Conservation (phyloP, 2,113 vertebrate genomes). For the Melanerpes aurifrons region DNA sequence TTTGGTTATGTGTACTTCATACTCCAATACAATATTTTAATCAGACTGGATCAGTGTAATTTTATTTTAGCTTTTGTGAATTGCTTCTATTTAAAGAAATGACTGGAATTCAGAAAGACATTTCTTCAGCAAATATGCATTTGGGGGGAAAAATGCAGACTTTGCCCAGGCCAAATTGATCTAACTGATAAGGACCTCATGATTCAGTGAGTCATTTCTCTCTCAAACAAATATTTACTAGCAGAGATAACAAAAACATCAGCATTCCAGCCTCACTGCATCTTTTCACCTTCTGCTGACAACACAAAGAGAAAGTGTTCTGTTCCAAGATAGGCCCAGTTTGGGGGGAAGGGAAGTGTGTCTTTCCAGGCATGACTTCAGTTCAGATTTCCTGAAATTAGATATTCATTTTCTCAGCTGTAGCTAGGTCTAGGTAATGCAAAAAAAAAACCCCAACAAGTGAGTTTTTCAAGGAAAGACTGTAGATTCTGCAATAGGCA, state of each 20-base stretch:
- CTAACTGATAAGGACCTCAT: slow-evolving; percentile 68
- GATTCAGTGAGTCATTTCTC: slow-evolving; percentile 73
- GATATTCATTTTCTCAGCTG: not conserved
- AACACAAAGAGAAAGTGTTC: not conserved
- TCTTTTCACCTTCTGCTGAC: slow-evolving; percentile 66
- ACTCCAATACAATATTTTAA: not conserved
- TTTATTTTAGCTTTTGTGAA: not conserved
- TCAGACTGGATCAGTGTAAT: not conserved
- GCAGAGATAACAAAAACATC: slow-evolving; percentile 70
- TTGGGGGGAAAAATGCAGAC: slow-evolving; percentile 64
- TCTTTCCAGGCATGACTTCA: not conserved
- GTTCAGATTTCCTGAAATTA: not conserved
- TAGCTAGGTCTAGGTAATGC: not conserved
- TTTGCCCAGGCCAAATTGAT: slow-evolving; percentile 71
- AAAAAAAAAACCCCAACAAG: not conserved
- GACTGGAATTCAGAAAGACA: slow-evolving; percentile 7
- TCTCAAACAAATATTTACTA: slow-evolving; percentile 82
- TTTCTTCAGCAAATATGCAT: slow-evolving; percentile 50
- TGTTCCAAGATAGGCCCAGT: not conserved
- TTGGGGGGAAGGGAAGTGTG: not conserved
- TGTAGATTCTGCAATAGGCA: not conserved
- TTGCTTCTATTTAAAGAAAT: slow-evolving; percentile 8
- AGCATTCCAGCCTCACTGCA: slow-evolving; percentile 61
- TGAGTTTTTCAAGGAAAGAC: not conserved
- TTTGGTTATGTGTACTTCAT: not conserved